A percentile compares a stretch with the other conserved stretches of the same genome.
phyloP scores from a whole-genome alignment of 2,888 invertebrate species.

The Melanostoma scalare region DNA sequence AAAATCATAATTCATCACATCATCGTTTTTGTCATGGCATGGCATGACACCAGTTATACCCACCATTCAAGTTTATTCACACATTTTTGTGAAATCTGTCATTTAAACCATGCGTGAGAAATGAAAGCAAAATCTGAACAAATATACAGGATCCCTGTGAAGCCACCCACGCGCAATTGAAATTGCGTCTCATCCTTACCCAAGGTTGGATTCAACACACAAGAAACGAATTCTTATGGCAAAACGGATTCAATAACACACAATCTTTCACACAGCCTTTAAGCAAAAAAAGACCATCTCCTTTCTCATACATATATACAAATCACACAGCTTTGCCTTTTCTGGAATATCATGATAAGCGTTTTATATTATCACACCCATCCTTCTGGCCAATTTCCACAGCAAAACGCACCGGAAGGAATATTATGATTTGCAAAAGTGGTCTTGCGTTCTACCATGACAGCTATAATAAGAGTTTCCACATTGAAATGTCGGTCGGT shows the following conservation, averaged over 20 bases:
- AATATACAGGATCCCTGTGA: background rate
- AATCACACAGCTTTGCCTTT: conserved; percentile 21
- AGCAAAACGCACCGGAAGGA: conserved; percentile 12
- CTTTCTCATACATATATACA: background rate
- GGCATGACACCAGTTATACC: conserved; percentile 13
- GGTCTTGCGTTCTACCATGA: conserved; percentile 28
- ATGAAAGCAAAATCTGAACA: conserved; percentile 29
- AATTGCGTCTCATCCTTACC: conserved; percentile 28
- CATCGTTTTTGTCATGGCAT: conserved; percentile 17
- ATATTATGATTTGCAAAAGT: conserved; percentile 25
- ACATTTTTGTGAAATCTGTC: conserved; percentile 14
- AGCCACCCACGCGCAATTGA: conserved; percentile 39
- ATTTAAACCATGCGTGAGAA: conserved; percentile 35
- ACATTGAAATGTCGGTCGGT: conserved; percentile 30
- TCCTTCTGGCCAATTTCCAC: conserved; percentile 5
- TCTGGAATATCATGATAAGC: conserved; percentile 11
- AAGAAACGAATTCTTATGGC: conserved; percentile 4
- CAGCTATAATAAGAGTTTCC: conserved; percentile 9
- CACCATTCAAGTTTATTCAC: background rate
- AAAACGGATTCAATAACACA: conserved; percentile 23
- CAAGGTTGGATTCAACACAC: background rate
- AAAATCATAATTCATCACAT: conserved; percentile 23
- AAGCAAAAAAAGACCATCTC: conserved; percentile 8
- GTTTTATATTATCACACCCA: conserved; percentile 19
- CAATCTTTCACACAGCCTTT: conserved; percentile 19